These are phyloP conservation scores for Coendou prehensilis DNA, from an alignment of 2,797 vertebrate genomes.

Conservation along the genomic window DNA sequence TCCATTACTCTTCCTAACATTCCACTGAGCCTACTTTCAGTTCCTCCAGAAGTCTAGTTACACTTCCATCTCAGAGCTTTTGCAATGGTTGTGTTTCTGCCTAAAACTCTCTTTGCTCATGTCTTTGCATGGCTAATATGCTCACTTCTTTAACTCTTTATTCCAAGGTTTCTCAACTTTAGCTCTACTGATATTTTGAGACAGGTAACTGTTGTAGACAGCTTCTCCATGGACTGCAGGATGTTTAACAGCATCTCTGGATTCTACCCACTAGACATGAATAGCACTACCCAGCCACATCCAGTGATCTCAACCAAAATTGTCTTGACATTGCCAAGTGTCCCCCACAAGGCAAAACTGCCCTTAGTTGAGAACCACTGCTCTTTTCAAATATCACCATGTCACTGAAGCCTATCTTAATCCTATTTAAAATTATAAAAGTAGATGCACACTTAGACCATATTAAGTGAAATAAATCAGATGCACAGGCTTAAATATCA, in stretches of 20 bases:
- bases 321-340: neutral
- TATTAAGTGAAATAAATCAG: neutral
- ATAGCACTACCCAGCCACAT: neutral
- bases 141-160: constrained; percentile 13
- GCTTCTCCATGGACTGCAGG: neutral
- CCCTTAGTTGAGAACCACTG: neutral
- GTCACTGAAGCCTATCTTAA: neutral
- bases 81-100: neutral
- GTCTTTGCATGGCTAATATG: neutral
- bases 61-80: neutral
- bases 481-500: neutral
- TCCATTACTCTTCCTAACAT: neutral
- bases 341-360: neutral
- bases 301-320: neutral
- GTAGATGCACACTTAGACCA: neutral
- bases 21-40: neutral
- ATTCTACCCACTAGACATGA: neutral
- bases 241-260: neutral
- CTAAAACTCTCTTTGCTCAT: neutral
- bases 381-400: constrained; percentile 15
- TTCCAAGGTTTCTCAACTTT: constrained; percentile 35
- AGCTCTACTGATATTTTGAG: neutral
- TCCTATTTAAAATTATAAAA: constrained; percentile 38
- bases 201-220: neutral
- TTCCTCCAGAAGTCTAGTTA: constrained; percentile 45